phyloP scores from a whole-genome alignment of 2,797 vertebrate species.

The Lerista edwardsae region DNA sequence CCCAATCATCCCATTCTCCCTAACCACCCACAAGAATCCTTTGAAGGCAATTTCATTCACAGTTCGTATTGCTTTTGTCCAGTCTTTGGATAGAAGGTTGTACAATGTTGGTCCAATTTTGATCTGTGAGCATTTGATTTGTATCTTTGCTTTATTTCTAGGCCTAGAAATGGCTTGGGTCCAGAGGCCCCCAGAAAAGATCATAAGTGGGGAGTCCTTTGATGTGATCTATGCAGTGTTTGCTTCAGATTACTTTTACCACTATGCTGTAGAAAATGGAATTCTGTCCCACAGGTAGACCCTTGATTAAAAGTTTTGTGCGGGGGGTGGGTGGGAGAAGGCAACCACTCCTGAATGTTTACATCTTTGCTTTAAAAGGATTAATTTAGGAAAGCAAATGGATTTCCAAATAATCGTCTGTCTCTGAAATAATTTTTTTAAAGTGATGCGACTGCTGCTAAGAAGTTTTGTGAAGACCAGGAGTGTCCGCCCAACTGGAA shows the following conservation, averaged over 20 bases:
- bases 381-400: neutral
- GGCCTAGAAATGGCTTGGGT: conserved; percentile 90
- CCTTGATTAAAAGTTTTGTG: neutral
- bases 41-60: neutral
- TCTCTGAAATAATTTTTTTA: conserved; percentile 27
- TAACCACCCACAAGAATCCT: neutral
- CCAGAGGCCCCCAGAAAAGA: conserved; percentile 80
- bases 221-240: conserved; percentile 81
- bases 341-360: neutral
- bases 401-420: conserved; percentile 23
- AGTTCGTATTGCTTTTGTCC: neutral
- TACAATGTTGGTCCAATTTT: neutral
- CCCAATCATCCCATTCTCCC: no score
- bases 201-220: conserved; percentile 82
- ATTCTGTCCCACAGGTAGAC: conserved; percentile 80
- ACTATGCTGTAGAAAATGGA: conserved; percentile 80
- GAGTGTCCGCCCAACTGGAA: conserved; percentile 84
- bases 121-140: neutral
- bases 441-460: conserved; percentile 75
- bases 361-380: no score
- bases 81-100: neutral
- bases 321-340: neutral
- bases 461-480: conserved; percentile 83
- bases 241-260: conserved; percentile 82
- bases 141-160: conserved; percentile 58